Evolutionary conservation across 1,140 invertebrate genomes (phyloP).

Genomic region (Euglossa dilemma): DNA sequence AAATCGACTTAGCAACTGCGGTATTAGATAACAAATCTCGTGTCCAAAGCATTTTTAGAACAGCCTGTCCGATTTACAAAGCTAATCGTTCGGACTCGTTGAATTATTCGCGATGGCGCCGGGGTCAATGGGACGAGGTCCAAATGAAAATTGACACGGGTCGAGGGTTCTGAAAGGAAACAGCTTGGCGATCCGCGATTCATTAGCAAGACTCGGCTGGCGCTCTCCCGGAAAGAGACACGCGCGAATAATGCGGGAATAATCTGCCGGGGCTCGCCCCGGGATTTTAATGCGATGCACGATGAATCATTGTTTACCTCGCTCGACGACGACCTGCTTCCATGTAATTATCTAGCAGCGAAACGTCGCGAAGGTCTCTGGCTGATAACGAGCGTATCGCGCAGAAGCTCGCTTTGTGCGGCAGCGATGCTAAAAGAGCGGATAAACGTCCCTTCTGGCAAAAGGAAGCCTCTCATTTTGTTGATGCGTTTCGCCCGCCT

Average conservation of each 20-base stretch:
- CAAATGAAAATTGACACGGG: neutral
- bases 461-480: too few relatives aligned
- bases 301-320: slow-evolving; percentile 1
- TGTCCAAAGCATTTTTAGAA: too few relatives aligned
- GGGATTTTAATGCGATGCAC: neutral
- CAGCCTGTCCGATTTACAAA: too few relatives aligned
- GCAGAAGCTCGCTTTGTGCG: neutral
- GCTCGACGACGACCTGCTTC: neutral
- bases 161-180: neutral
- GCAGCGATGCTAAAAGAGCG: neutral
- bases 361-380: neutral
- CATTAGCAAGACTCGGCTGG: too few relatives aligned
- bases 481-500: too few relatives aligned
- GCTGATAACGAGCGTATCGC: neutral
- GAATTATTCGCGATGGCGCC: neutral
- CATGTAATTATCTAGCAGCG: neutral
- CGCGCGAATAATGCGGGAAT: neutral
- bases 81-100: too few relatives aligned
- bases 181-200: neutral
- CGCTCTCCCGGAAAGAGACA: neutral
- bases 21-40: too few relatives aligned
- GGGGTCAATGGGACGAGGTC: neutral
- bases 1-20: too few relatives aligned
- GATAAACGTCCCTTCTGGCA: neutral
- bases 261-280: too few relatives aligned